Conservation (phyloP, 2,113 vertebrate genomes). For the Dunckerocampus dactyliophorus region DNA sequence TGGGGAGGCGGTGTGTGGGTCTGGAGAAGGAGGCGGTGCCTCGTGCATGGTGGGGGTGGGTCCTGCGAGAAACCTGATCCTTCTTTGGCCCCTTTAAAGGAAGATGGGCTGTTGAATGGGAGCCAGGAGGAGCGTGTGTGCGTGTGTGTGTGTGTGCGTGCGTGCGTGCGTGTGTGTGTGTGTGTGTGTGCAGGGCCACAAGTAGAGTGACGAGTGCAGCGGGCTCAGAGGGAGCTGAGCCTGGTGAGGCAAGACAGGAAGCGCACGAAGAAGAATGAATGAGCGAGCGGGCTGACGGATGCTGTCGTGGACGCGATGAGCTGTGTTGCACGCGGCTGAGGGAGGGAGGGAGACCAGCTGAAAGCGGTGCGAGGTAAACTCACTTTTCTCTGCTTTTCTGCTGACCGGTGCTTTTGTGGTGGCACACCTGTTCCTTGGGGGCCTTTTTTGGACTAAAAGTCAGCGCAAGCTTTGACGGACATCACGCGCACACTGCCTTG, state of each 20-base stretch:
- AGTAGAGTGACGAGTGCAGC: constrained; percentile 14
- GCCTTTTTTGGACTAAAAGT: too few relatives aligned
- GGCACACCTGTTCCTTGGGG: not conserved
- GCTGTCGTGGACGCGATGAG: constrained; percentile 36
- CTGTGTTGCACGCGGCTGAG: not conserved
- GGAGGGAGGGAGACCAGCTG: too few relatives aligned
- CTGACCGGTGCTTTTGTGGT: too few relatives aligned
- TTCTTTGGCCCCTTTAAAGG: constrained; percentile 74
- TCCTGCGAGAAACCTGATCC: constrained; percentile 69
- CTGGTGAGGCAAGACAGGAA: not conserved
- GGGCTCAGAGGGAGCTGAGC: not conserved
- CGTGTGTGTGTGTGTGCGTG: constrained; percentile 10
- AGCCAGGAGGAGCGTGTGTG: constrained; percentile 27
- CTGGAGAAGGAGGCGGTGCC: too few relatives aligned
- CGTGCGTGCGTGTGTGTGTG: constrained; percentile 11
- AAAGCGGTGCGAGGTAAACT: too few relatives aligned
- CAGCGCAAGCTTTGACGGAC: too few relatives aligned
- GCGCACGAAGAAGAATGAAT: constrained; percentile 9
- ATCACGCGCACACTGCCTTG: too few relatives aligned
- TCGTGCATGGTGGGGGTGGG: constrained; percentile 3
- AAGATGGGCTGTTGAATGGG: constrained; percentile 72
- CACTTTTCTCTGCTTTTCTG: too few relatives aligned
- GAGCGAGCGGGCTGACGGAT: constrained; percentile 29
- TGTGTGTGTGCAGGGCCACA: not conserved
- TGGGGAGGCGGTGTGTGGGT: too few relatives aligned